These are phyloP conservation scores for Phataginus tricuspis DNA, from an alignment of 2,797 vertebrate genomes.

Conservation along the genomic window DNA sequence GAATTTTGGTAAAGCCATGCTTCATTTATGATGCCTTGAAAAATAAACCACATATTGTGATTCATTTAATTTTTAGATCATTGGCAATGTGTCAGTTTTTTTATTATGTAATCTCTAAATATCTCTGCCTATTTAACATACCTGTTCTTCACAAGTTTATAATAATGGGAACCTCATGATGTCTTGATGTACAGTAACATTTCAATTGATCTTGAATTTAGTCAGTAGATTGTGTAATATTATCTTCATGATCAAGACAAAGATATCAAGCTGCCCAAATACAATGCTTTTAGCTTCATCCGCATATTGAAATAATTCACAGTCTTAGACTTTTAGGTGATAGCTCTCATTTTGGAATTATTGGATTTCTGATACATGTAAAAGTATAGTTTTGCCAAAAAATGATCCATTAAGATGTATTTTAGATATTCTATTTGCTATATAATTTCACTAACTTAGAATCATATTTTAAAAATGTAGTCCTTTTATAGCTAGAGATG, in stretches of 20 bases:
- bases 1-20: neutral
- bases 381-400: conserved; percentile 39
- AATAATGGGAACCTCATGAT: neutral
- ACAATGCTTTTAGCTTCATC: conserved; percentile 5
- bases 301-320: conserved; percentile 26
- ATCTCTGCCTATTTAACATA: neutral
- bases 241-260: conserved; percentile 37
- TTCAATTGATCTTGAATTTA: neutral
- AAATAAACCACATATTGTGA: neutral
- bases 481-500: neutral
- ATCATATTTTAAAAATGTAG: neutral
- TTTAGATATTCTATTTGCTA: neutral
- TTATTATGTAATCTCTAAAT: neutral
- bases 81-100: neutral
- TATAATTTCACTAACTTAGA: neutral
- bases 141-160: neutral
- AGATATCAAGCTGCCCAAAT: neutral
- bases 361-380: neutral
- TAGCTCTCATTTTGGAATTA: conserved; percentile 53
- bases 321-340: neutral
- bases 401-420: neutral
- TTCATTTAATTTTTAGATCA: neutral
- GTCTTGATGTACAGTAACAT: neutral
- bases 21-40: neutral
- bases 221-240: neutral